These are phyloP conservation scores for Cherax destructor DNA, from an alignment of 1,140 invertebrate species.

Conservation along the genomic window DNA sequence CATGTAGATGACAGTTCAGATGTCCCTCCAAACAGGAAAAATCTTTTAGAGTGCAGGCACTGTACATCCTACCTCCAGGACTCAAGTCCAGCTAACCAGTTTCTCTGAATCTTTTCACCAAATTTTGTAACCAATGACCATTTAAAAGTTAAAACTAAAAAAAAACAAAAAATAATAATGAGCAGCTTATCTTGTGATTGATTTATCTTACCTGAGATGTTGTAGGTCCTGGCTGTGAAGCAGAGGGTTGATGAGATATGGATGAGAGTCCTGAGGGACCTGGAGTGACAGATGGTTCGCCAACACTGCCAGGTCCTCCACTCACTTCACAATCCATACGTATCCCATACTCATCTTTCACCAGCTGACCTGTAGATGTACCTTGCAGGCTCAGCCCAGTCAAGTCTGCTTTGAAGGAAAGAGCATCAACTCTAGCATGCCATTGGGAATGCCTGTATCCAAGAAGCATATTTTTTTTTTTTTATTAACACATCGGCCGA, in stretches of 20 bases:
- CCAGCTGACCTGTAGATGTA: constrained; percentile 80
- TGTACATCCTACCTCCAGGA: too few species aligned
- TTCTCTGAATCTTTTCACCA: too few species aligned
- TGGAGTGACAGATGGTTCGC: constrained; percentile 17
- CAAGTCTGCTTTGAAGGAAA: constrained; percentile 83
- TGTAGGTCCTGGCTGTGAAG: constrained; percentile 6
- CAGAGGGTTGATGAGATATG: not conserved
- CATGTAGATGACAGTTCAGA: too few species aligned
- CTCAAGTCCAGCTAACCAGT: too few species aligned
- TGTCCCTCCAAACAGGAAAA: too few species aligned
- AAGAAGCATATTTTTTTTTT: not conserved
- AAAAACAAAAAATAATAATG: too few species aligned
- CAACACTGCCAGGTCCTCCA: constrained; percentile 34
- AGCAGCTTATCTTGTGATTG: not conserved
- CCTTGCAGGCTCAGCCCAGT: constrained; percentile 90
- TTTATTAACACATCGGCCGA: too few species aligned
- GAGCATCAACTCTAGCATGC: constrained; percentile 42
- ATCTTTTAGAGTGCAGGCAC: too few species aligned
- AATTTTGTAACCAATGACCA: too few species aligned
- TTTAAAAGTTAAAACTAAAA: too few species aligned
- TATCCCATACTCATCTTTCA: constrained; percentile 88
- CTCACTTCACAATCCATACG: constrained; percentile 79
- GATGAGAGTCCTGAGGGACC: constrained; percentile 58
- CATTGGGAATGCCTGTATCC: too few species aligned
- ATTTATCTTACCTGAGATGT: not conserved